These are phyloP conservation scores for Chrysaora quinquecirrha DNA, from an alignment of 30 jellyfish, hydroid and myxozoan species.

Conservation along the genomic window DNA sequence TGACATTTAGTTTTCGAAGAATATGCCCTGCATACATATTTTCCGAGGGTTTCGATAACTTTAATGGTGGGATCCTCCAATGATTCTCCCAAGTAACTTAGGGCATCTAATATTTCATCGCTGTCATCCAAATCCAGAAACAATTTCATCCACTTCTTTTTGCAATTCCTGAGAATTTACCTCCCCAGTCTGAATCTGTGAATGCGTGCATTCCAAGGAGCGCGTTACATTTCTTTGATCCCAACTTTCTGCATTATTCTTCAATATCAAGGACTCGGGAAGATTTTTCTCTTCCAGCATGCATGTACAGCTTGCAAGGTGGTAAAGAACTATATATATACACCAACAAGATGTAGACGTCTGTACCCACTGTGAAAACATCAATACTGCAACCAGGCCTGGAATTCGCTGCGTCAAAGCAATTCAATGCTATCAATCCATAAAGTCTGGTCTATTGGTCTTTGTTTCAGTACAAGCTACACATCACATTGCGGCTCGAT, in stretches of 20 bases:
- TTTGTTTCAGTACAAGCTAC: neutral
- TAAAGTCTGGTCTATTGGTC: neutral
- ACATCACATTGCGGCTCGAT: neutral
- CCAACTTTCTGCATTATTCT: neutral
- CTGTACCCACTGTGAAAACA: neutral
- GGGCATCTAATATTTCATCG: neutral
- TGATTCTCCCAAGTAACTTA: neutral
- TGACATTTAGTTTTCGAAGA: neutral
- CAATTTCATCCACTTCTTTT: neutral
- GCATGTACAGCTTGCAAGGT: neutral
- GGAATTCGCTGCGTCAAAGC: neutral
- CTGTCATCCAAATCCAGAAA: neutral
- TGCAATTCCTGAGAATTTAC: neutral
- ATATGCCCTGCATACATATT: neutral
- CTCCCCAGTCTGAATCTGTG: neutral
- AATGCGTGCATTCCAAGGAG: neutral
- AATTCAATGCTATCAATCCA: neutral
- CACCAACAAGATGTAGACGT: neutral
- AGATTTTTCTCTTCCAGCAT: neutral
- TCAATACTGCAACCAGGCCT: neutral
- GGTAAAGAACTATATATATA: neutral
- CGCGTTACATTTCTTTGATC: neutral
- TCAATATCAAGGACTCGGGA: neutral
- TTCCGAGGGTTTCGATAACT: neutral
- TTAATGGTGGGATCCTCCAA: neutral